Conservation (phyloP, 2,888 invertebrate species). For the Idaea straminata region DNA sequence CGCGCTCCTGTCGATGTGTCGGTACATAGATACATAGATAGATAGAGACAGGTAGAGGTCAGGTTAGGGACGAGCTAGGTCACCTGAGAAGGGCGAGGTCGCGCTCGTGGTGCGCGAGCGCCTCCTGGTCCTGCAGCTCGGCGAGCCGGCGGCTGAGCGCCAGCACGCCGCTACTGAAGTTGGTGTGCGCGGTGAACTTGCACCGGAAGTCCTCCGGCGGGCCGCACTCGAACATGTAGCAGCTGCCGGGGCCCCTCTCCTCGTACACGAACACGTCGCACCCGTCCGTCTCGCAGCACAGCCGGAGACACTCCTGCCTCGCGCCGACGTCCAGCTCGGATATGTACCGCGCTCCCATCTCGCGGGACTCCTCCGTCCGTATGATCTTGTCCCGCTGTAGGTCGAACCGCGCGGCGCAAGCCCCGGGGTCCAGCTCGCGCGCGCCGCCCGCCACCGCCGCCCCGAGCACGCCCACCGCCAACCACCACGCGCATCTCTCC, state of each 20-base stretch:
- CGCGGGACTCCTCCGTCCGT: conserved; percentile 92
- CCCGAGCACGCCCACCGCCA: conserved; percentile 44
- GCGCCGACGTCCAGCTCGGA: conserved; percentile 91
- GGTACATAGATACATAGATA: too few relatives aligned
- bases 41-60: too few relatives aligned
- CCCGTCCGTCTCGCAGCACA: conserved; percentile 92
- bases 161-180: conserved; percentile 93
- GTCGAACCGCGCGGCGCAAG: conserved; percentile 89
- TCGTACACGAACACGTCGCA: conserved; percentile 97
- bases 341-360: conserved; percentile 93
- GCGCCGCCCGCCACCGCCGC: conserved; percentile 48
- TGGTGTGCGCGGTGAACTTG: conserved; percentile 93
- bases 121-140: conserved; percentile 86
- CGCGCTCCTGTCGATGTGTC: conserved; percentile 35
- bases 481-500: conserved; percentile 39
- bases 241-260: conserved; percentile 93
- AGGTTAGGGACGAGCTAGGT: too few relatives aligned
- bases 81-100: conserved; percentile 86
- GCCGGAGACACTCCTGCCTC: conserved; percentile 89
- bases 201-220: conserved; percentile 94
- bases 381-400: conserved; percentile 94
- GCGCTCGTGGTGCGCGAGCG: conserved; percentile 86
- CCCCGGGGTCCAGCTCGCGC: conserved; percentile 82
- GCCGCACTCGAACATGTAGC: conserved; percentile 95
- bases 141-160: conserved; percentile 83